A percentile compares a stretch with the other conserved stretches of the same genome.
Conservation (phyloP, 2,888 invertebrate genomes). For the Callosobruchus maculatus region DNA sequence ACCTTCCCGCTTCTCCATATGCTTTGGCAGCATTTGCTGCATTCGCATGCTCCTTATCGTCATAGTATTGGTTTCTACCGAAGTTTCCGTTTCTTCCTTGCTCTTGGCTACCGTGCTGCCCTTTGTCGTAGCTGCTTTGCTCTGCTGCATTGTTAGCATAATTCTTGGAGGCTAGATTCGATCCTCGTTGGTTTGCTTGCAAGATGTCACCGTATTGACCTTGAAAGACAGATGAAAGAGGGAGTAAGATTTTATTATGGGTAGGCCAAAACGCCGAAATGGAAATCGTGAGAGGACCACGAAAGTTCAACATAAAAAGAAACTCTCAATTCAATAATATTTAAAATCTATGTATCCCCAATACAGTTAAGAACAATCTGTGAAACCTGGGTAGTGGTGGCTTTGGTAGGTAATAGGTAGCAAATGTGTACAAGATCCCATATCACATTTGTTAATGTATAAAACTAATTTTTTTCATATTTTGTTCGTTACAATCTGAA, state of each 20-base stretch:
- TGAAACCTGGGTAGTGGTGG: no score
- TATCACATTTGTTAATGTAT: no score
- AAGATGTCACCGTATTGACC: conserved; percentile 34
- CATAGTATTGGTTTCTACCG: conserved; percentile 37
- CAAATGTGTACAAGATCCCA: no score
- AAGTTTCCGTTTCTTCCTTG: conserved; percentile 36
- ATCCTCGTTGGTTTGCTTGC: conserved; percentile 32
- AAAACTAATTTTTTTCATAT: no score
- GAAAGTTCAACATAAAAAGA: neutral
- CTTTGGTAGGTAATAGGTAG: no score
- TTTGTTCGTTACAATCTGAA: no score
- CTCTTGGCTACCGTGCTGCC: conserved; percentile 37
- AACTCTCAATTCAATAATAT: no score
- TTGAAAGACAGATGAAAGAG: conserved; percentile 15
- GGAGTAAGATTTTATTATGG: conserved; percentile 6
- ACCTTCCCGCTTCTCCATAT: conserved; percentile 28
- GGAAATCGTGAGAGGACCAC: neutral
- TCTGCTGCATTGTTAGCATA: conserved; percentile 35
- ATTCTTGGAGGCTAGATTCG: conserved; percentile 32
- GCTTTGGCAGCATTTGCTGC: conserved; percentile 27
- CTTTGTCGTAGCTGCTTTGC: conserved; percentile 39
- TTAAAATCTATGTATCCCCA: no score
- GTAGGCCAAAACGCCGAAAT: neutral
- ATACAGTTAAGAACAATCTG: no score
- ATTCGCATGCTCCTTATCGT: conserved; percentile 32